Conservation (phyloP, 2,888 invertebrate genomes). For the Athalia cordata region DNA sequence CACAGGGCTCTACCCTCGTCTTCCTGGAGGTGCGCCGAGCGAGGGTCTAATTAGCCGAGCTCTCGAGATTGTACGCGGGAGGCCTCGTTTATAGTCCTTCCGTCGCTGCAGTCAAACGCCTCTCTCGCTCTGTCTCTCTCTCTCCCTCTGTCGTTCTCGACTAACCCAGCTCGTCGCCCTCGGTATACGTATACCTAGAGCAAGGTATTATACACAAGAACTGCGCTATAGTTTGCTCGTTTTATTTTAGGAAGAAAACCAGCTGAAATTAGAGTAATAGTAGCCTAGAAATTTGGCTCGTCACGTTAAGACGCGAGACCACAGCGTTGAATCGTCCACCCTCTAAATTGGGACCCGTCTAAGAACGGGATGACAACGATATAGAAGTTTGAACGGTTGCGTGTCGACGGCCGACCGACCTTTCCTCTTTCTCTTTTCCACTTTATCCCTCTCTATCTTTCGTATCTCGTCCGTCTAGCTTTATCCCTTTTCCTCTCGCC, state of each 20-base stretch:
- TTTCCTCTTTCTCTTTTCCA: not conserved
- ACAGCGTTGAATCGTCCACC: conserved; percentile 3
- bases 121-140: conserved; percentile 4
- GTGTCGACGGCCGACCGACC: conserved; percentile 8
- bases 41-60: conserved; percentile 42
- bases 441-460: conserved; percentile 21
- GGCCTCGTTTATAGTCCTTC: conserved; percentile 39
- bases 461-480: conserved; percentile 40
- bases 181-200: not conserved
- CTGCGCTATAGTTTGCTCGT: not conserved
- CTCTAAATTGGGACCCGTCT: conserved; percentile 41
- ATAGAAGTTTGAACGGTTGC: conserved; percentile 34
- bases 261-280: conserved; percentile 34
- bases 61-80: conserved; percentile 20
- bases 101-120: conserved; percentile 32
- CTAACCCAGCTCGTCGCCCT: not conserved
- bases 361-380: conserved; percentile 33
- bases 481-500: conserved; percentile 49
- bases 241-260: conserved; percentile 26
- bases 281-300: conserved; percentile 17
- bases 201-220: no score
- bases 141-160: not conserved
- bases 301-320: conserved; percentile 26
- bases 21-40: conserved; percentile 21
- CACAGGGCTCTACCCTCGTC: conserved; percentile 18